Conservation (phyloP, 2,888 invertebrate species). For the Mythimna pallens region DNA sequence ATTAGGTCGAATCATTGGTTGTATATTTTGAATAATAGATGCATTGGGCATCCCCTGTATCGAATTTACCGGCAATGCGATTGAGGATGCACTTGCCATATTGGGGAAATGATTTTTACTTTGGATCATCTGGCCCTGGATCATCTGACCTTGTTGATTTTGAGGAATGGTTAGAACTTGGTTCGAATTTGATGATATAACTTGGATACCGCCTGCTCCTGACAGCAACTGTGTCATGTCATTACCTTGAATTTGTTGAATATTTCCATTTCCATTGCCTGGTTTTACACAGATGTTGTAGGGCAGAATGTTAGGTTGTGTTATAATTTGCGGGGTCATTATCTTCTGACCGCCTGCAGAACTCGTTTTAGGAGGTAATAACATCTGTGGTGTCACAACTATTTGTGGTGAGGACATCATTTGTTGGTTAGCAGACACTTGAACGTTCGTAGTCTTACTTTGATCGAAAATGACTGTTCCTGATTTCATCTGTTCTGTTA, state of each 20-base stretch:
- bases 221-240: constrained; percentile 87
- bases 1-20: constrained; percentile 88
- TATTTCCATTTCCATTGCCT: constrained; percentile 81
- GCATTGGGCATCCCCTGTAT: constrained; percentile 87
- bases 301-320: constrained; percentile 85
- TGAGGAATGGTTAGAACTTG: constrained; percentile 87
- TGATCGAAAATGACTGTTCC: constrained; percentile 88
- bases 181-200: constrained; percentile 89
- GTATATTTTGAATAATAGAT: constrained; percentile 88
- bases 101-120: constrained; percentile 89
- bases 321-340: constrained; percentile 85
- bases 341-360: constrained; percentile 83
- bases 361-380: constrained; percentile 86
- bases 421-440: constrained; percentile 87
- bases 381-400: constrained; percentile 88
- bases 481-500: constrained; percentile 88
- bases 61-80: constrained; percentile 87
- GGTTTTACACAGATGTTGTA: constrained; percentile 89
- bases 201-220: constrained; percentile 87
- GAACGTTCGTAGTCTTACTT: constrained; percentile 86
- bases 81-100: constrained; percentile 88
- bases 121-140: constrained; percentile 79
- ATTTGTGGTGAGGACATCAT: constrained; percentile 88
- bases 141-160: constrained; percentile 82
- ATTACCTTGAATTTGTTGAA: constrained; percentile 86